These are phyloP conservation scores for Pentamera pediparva DNA, from an alignment of 53 echinoderm and acorn worm genomes.

Conservation along the genomic window DNA sequence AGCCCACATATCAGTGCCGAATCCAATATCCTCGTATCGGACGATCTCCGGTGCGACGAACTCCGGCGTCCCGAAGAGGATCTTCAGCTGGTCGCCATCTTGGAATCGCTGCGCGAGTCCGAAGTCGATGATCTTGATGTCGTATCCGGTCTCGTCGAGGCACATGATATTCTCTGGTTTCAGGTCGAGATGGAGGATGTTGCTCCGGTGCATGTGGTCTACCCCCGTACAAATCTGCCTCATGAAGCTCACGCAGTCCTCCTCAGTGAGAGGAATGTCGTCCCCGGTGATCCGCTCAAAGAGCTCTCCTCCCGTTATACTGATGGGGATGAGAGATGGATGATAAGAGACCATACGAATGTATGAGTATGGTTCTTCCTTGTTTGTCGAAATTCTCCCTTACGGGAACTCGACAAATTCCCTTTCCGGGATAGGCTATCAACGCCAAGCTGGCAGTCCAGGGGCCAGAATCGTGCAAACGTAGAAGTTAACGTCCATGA, in stretches of 20 bases:
- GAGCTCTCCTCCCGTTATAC: slow-evolving; percentile 81
- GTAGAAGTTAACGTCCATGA: no score
- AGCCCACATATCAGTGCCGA: slow-evolving; percentile 94
- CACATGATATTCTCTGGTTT: slow-evolving; percentile 98
- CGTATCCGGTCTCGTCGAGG: slow-evolving; percentile 61
- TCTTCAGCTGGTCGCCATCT: slow-evolving; percentile 41
- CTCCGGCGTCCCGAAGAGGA: slow-evolving; percentile 89
- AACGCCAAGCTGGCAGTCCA: no score
- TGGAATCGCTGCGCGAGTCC: slow-evolving; percentile 43
- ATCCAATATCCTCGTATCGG: slow-evolving; percentile 68
- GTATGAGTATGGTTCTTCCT: no score
- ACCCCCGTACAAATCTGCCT: slow-evolving; percentile 85
- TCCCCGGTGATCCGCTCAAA: slow-evolving; percentile 90
- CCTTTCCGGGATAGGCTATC: no score
- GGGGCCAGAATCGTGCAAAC: no score
- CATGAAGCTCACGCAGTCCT: slow-evolving; percentile 78
- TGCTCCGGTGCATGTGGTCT: slow-evolving; percentile 71
- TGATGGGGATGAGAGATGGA: no score
- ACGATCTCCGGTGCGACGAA: slow-evolving; percentile 94
- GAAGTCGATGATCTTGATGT: slow-evolving; percentile 54
- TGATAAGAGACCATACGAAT: no score
- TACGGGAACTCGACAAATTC: no score
- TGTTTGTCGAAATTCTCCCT: no score
- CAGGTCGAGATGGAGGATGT: slow-evolving; percentile 82
- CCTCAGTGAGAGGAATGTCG: slow-evolving; percentile 69